Percentiles rank a stretch among this genome's conserved stretches.
Evolutionary conservation across 1,140 invertebrate species (phyloP).

Genomic region (Medauroidea extradentata): DNA sequence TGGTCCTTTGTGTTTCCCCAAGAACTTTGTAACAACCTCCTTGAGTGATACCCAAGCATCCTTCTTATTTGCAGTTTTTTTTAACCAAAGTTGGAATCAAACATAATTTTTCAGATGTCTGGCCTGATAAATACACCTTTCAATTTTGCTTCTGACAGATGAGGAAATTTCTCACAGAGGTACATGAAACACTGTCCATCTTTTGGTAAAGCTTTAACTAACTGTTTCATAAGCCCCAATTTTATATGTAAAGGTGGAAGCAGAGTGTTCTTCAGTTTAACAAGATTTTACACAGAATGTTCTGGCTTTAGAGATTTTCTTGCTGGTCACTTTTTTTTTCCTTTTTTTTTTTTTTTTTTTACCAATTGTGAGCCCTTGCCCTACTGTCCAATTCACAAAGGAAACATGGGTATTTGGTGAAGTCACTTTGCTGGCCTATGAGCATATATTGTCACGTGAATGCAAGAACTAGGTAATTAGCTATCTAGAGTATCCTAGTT

Average conservation of each 20-base stretch:
- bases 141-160: constrained; percentile 24
- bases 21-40: constrained; percentile 17
- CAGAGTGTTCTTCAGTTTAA: constrained; percentile 25
- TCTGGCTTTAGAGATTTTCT: constrained; percentile 21
- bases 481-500: too few relatives aligned
- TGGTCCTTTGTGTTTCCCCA: constrained; percentile 26
- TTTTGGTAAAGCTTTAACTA: constrained; percentile 34
- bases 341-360: too few relatives aligned
- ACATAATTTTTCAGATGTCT: constrained; percentile 24
- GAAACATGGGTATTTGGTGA: constrained; percentile 38
- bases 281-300: constrained; percentile 19
- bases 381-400: constrained; percentile 34
- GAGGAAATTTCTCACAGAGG: constrained; percentile 19
- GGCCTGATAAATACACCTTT: constrained; percentile 30
- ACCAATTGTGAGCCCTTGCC: too few relatives aligned
- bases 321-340: constrained; percentile 23
- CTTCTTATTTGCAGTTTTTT: constrained; percentile 5
- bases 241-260: constrained; percentile 38
- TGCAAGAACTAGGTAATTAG: too few relatives aligned
- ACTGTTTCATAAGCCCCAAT: constrained; percentile 36
- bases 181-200: constrained; percentile 20
- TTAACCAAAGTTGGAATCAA: constrained; percentile 17
- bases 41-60: constrained; percentile 4
- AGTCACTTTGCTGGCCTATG: constrained; percentile 34
- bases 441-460: too few relatives aligned